Conservation (phyloP, 1,140 invertebrate genomes). For the Drosophila equinoxialis region DNA sequence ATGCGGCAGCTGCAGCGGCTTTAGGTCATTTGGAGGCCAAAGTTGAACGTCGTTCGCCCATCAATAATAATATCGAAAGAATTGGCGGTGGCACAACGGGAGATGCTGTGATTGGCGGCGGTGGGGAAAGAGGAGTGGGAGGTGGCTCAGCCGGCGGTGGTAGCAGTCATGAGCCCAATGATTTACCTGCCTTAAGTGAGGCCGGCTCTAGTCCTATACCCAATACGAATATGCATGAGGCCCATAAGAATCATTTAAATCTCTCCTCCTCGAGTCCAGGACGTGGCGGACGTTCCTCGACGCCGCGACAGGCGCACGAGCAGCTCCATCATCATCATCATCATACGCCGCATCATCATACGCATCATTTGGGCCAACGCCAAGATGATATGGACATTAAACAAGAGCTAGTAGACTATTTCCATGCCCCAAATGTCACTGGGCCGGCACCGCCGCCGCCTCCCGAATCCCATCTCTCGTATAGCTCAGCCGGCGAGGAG, state of each 20-base stretch:
- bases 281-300: slow-evolving; percentile 36
- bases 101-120: slow-evolving; percentile 15
- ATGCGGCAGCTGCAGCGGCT: slow-evolving; percentile 55
- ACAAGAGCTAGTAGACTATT: slow-evolving; percentile 76
- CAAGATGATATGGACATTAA: slow-evolving; percentile 73
- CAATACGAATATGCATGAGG: slow-evolving; percentile 77
- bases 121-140: slow-evolving; percentile 11
- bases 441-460: slow-evolving; percentile 44
- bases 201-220: slow-evolving; percentile 80
- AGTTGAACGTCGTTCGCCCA: slow-evolving; percentile 64
- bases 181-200: slow-evolving; percentile 48
- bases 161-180: slow-evolving; percentile 36
- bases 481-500: slow-evolving; percentile 76
- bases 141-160: slow-evolving; percentile 26
- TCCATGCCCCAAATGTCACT: slow-evolving; percentile 51
- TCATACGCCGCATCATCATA: slow-evolving; percentile 38
- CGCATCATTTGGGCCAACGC: slow-evolving; percentile 25
- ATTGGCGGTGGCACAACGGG: neutral
- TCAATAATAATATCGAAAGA: slow-evolving; percentile 10
- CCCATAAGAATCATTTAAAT: slow-evolving; percentile 72
- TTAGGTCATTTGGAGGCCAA: slow-evolving; percentile 64
- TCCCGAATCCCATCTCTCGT: slow-evolving; percentile 77
- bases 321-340: slow-evolving; percentile 54
- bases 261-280: slow-evolving; percentile 46
- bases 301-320: slow-evolving; percentile 64